phyloP scores from a whole-genome alignment of 1,140 invertebrate genomes.

The Parasteatoda tepidariorum region DNA sequence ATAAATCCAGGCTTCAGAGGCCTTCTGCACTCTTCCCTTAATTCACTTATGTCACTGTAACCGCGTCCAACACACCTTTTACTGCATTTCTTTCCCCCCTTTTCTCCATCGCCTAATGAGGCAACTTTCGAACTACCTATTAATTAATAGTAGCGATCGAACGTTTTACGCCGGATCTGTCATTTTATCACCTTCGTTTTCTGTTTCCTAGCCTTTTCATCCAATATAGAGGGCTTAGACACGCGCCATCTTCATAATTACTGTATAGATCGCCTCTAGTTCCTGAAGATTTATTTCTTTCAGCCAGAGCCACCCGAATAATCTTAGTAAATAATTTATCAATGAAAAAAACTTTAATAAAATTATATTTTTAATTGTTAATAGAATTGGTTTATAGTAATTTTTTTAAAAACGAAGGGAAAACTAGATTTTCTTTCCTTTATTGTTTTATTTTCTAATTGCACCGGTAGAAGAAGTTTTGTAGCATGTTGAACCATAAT shows the following conservation, averaged over 20 bases:
- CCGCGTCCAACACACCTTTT: background rate
- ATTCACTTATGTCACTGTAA: background rate
- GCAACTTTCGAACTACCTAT: background rate
- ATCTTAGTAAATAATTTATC: too few species aligned
- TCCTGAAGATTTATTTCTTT: too few species aligned
- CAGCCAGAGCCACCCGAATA: too few species aligned
- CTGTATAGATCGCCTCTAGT: background rate
- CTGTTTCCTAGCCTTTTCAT: background rate
- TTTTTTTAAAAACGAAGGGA: too few species aligned
- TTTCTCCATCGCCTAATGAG: background rate
- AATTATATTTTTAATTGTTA: too few species aligned
- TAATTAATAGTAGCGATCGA: background rate
- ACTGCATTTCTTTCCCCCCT: background rate
- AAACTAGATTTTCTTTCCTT: too few species aligned
- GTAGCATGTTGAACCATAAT: too few species aligned
- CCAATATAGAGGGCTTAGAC: background rate
- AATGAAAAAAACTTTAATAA: too few species aligned
- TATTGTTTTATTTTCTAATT: too few species aligned
- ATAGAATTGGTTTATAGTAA: too few species aligned
- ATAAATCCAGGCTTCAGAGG: background rate
- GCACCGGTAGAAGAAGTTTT: too few species aligned
- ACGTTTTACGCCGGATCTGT: background rate
- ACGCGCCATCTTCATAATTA: background rate
- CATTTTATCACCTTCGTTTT: background rate
- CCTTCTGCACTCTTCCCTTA: background rate